Base-by-base conservation (phyloP, 2,797 vertebrate genomes). In the Sylvilagus floridanus region DNA sequence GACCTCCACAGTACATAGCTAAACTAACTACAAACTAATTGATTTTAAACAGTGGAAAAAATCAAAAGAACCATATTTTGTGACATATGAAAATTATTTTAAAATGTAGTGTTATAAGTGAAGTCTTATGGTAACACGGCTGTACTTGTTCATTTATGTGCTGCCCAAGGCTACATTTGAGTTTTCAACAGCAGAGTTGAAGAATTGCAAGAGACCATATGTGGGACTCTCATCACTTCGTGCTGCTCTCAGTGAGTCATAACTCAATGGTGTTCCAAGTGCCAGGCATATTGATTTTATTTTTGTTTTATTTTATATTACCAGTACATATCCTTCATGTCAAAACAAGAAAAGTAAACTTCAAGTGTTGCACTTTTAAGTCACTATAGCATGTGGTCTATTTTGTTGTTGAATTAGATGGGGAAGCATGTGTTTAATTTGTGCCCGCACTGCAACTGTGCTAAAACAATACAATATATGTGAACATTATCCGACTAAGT, bases 331-430 rank as follows among this genome's bases (percentile, higher is more conserved):
- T 35, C 2, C 26, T 91, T 65, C 65, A 37, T 71, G 30, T 91
- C 42, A 65, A 88, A 95, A 75, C 11, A 79, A 84, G 79, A 93
- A 72, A 82, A 86, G 14, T 62, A 57, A 17, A 52, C 73, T 52
- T 85, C 17, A 81, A 37, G 63, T 66, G n/a, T 62, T 65, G 21
- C 0, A 16, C 22, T 37, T 84, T 91, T 47, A 68, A 68, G 35
- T 68, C 50, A 30, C 37, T 69, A 13, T 42, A 13, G 14, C 57
- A 28, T 47, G 10, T 57, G 63, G 26, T n/a, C 52, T 87, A 19
- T 68, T 84, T 91, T 86, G 0, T 78, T 50, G 35, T 30, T 85
- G 47, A 50, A 54, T 78, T 91, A 37, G 57, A 57, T 73, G 26
- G 42, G 37, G 42, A 87, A 37, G 2, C 19, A 24, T 52, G n/a